phyloP scores from a whole-genome alignment of 1,140 invertebrate genomes.

The Zaprionus ghesquierei region DNA sequence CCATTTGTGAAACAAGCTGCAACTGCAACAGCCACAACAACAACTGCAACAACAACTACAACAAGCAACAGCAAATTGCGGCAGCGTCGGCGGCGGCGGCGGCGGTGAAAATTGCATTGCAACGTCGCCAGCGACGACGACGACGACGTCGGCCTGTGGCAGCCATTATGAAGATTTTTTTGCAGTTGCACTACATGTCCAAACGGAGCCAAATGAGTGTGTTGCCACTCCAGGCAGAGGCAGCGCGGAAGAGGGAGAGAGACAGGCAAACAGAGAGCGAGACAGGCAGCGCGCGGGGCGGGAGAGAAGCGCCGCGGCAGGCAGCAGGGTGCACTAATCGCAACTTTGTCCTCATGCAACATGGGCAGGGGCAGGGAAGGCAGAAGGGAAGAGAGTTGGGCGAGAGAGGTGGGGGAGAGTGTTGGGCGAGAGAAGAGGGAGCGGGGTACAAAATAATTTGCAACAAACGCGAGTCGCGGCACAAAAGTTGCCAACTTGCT shows the following conservation, averaged over 20 bases:
- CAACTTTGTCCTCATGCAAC: slow-evolving; percentile 46
- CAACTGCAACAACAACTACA: slow-evolving; percentile 38
- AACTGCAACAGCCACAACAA: slow-evolving; percentile 45
- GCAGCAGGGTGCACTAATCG: slow-evolving; percentile 53
- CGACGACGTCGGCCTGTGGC: slow-evolving; percentile 60
- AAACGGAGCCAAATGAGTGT: slow-evolving; percentile 78
- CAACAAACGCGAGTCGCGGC: slow-evolving; percentile 33
- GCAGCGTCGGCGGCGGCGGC: slow-evolving; percentile 37
- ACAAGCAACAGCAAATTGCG: slow-evolving; percentile 62
- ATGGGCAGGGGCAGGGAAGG: background rate
- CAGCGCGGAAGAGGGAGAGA: background rate
- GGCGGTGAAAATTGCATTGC: slow-evolving; percentile 70
- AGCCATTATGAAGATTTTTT: slow-evolving; percentile 80
- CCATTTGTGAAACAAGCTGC: slow-evolving; percentile 78
- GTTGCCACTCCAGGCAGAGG: slow-evolving; percentile 30
- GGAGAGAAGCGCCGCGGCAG: background rate
- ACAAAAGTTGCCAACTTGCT: slow-evolving; percentile 12
- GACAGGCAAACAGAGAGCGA: background rate
- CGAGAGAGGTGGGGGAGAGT: background rate
- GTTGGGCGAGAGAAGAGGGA: background rate
- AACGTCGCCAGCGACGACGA: slow-evolving; percentile 9
- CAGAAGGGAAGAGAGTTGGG: too few species aligned
- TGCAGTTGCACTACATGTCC: slow-evolving; percentile 72
- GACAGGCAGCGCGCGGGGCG: background rate
- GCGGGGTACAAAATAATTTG: slow-evolving; percentile 56